Evolutionary conservation across 2,888 invertebrate species (phyloP), one percentile per base, ranked within the genome.

Genomic region (Toxonevra muliebris): DNA sequence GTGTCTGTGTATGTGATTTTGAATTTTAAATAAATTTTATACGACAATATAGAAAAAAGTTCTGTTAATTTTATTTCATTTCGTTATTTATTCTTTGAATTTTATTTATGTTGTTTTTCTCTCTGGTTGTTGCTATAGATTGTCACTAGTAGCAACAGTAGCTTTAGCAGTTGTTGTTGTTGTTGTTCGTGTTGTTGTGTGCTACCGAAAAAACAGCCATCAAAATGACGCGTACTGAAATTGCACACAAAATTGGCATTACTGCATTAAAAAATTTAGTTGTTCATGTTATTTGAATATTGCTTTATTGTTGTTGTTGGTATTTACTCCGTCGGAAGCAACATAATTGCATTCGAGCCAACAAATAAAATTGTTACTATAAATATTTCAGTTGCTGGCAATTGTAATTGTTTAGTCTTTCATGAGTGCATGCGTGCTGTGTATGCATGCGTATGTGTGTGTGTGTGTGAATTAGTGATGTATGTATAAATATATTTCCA

Each of bases 1-100:
- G 42, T 59, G 50, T 52, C 40, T 50, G 19, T 12, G 17, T 61
- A 12, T 8, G 61, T 53, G 61, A 5, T 50, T 64, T 64, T 41
- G 55, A 57, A 57, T 40, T 60, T 65, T 60, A 45, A 65, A 60
- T 59, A 43, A 54, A 60, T 60, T 64, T 63, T 45, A 53, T 30
- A 40, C 40, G 50, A 43, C 55, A 64, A 55, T 48, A 45, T 57
- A 20, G 48, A 19, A 30, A 48, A 55, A 55, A 55, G 48, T 64
- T 57, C 45, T 30, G 30, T 55, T 55, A 45, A 15, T 55, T 64
- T 45, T 64, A 20, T 57, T 62, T 53, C 54, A 53, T 30, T 50
- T 58, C 15, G 0, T 8, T 10, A 41, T 42, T 17, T 10, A 41
- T 58, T 42, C 30, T 30, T 30, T 30, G 2, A 30, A 30, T 30